phyloP scores from a whole-genome alignment of 2,113 vertebrate genomes.

The Lepisosteus oculatus region DNA sequence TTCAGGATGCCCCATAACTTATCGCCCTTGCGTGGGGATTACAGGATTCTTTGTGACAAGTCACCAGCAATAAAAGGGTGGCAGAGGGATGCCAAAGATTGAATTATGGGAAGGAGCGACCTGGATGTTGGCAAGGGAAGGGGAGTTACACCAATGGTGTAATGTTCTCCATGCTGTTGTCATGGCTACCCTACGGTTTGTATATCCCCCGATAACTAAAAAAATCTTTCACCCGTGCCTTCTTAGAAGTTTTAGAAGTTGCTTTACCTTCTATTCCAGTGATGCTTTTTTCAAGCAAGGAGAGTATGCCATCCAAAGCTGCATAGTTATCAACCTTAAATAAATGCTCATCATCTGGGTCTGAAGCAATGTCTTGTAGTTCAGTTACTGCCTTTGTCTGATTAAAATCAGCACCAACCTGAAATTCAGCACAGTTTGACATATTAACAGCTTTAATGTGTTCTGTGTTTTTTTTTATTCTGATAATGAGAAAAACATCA shows the following conservation, averaged over 20 bases:
- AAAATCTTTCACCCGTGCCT: no score
- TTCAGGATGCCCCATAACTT: no score
- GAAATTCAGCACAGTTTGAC: constrained; percentile 8
- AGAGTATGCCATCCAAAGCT: constrained; percentile 57
- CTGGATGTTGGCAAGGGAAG: no score
- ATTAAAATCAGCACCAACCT: constrained; percentile 61
- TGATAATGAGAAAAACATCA: no score
- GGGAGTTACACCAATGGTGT: no score
- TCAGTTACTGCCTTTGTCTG: constrained; percentile 12
- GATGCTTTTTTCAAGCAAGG: constrained; percentile 55
- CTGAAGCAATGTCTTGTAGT: constrained; percentile 62
- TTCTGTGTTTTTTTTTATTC: no score
- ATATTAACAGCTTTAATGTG: neutral
- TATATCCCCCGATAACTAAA: no score
- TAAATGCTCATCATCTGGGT: constrained; percentile 46
- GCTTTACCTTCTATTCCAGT: constrained; percentile 61
- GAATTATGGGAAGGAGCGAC: no score
- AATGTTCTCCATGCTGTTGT: no score
- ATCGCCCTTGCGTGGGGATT: no score
- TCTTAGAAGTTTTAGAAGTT: neutral
- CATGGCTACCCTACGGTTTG: no score
- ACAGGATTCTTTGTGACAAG: no score
- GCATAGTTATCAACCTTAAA: constrained; percentile 65
- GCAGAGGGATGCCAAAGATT: neutral
- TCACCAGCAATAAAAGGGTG: neutral